These are phyloP conservation scores for Bombus superbus DNA, from an alignment of 1,140 invertebrate species.

Conservation along the genomic window DNA sequence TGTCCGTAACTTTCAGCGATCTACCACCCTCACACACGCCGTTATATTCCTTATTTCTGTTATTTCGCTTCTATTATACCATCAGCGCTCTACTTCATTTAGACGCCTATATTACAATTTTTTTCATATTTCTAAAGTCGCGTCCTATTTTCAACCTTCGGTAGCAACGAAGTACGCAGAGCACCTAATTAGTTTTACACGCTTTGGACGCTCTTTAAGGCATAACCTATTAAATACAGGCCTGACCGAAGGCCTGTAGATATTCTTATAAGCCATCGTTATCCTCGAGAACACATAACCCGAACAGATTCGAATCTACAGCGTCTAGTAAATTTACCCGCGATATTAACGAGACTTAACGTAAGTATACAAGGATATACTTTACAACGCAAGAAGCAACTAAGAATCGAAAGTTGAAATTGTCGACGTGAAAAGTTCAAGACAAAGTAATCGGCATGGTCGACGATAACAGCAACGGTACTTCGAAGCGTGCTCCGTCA, in stretches of 20 bases:
- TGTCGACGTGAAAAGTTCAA: background rate
- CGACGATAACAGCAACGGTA: conserved; percentile 16
- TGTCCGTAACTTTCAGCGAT: conserved; percentile 16
- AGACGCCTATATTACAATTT: no score
- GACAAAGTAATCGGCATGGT: no score
- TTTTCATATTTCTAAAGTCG: no score
- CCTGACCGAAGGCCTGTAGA: background rate
- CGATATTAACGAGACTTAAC: no score
- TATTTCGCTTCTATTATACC: conserved; percentile 26
- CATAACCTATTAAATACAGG: background rate
- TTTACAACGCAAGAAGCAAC: background rate
- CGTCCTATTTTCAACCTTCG: no score
- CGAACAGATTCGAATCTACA: background rate
- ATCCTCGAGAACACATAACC: background rate
- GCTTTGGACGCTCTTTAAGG: no score
- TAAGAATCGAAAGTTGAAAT: background rate
- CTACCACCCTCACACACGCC: background rate
- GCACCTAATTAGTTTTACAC: no score
- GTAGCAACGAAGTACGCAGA: no score
- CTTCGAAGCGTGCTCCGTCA: conserved; percentile 7
- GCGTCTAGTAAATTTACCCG: background rate
- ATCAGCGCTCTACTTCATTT: conserved; percentile 1
- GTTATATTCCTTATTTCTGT: background rate
- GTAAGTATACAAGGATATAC: no score
- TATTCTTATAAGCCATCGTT: background rate